Percentiles rank a stretch among this genome's conserved stretches.
phyloP scores from a whole-genome alignment of 2,113 vertebrate genomes.

The Herpailurus yagouaroundi region DNA sequence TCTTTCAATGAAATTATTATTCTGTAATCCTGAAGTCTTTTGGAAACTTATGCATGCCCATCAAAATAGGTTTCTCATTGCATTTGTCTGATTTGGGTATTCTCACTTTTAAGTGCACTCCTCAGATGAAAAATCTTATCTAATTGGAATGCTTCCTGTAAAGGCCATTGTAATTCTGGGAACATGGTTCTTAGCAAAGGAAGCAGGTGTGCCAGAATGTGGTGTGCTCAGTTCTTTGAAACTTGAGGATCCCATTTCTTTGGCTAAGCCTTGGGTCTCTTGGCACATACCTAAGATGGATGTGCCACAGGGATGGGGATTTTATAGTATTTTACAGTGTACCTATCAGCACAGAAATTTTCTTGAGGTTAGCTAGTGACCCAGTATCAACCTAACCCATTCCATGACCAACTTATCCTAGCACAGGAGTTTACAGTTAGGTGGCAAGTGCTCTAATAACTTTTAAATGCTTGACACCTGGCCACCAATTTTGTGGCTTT shows the following conservation, averaged over 20 bases:
- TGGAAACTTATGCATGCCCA: not conserved
- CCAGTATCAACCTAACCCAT: not conserved
- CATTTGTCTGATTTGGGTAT: not conserved
- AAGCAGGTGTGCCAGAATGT: not conserved
- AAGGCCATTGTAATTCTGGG: not conserved
- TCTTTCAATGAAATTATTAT: not conserved
- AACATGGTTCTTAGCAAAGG: not conserved
- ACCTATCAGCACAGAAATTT: not conserved
- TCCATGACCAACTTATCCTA: not conserved
- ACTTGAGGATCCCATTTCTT: not conserved
- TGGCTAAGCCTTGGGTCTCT: not conserved
- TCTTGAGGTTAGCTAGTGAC: not conserved
- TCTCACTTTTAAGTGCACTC: not conserved
- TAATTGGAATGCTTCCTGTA: not conserved
- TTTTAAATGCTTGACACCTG: not conserved
- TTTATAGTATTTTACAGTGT: not conserved
- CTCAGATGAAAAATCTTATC: not conserved
- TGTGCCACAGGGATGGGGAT: not conserved
- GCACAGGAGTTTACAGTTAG: not conserved
- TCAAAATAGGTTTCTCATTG: not conserved
- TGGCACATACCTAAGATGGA: not conserved
- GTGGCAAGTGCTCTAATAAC: not conserved
- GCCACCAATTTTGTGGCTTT: not conserved
- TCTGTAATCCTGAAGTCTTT: not conserved
- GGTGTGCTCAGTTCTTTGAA: not conserved